Percentiles rank a stretch among this genome's conserved stretches.
Conservation (phyloP, 2,113 vertebrate species). For the Lepisosteus osseus region DNA sequence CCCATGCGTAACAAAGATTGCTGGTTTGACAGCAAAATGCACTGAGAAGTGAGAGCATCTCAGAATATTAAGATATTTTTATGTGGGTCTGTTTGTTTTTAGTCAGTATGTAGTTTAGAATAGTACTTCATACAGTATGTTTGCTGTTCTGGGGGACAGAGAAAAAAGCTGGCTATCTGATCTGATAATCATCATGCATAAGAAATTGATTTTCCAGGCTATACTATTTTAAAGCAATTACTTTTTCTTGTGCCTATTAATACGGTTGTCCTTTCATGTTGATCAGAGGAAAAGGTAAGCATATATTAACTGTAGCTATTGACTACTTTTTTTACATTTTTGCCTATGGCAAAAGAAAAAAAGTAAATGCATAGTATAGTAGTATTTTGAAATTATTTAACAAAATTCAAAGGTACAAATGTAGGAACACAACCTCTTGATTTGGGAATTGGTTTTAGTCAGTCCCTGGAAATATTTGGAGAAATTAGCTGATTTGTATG, state of each 20-base stretch:
- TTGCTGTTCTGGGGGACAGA: background rate
- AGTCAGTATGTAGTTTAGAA: background rate
- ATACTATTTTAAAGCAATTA: conserved; percentile 8
- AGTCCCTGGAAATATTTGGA: no score
- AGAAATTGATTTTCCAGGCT: conserved; percentile 10
- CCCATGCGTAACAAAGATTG: no score
- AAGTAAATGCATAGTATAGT: no score
- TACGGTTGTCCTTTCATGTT: conserved; percentile 6
- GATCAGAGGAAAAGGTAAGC: background rate
- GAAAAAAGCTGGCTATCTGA: conserved; percentile 1
- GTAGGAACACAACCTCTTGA: no score
- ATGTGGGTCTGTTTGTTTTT: background rate
- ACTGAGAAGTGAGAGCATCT: background rate
- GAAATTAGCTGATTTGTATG: no score
- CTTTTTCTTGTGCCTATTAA: conserved; percentile 4
- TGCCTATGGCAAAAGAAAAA: background rate
- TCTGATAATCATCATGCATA: conserved; percentile 6
- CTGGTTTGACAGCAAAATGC: no score
- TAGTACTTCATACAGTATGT: no score
- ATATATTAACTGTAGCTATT: conserved; percentile 1
- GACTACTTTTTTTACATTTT: background rate
- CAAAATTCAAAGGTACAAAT: no score
- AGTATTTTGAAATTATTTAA: no score
- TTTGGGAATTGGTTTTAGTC: no score
- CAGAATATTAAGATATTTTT: background rate